A percentile compares a stretch with the other conserved stretches of the same genome.
phyloP scores from a whole-genome alignment of 1,140 invertebrate genomes.

The Spodoptera frugiperda region DNA sequence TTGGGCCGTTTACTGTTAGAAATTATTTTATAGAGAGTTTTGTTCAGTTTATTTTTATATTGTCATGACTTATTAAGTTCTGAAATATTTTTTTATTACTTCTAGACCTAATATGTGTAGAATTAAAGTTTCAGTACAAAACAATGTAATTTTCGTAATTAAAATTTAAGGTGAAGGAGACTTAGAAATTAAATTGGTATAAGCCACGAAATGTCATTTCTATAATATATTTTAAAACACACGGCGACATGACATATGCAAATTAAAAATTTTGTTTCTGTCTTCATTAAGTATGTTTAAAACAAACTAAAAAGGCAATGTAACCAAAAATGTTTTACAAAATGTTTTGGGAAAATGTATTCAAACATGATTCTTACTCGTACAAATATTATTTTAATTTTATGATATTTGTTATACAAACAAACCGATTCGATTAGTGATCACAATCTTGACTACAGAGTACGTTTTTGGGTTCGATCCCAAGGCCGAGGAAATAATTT shows the following conservation, averaged over 20 bases:
- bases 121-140: background rate
- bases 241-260: background rate
- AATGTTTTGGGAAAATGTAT: constrained; percentile 10
- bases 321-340: constrained; percentile 8
- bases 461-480: too few species aligned
- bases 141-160: constrained; percentile 3
- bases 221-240: constrained; percentile 10
- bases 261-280: constrained; percentile 16
- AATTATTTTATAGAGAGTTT: background rate
- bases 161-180: background rate
- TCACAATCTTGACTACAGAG: too few species aligned
- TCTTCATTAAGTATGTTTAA: constrained; percentile 19
- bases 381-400: constrained; percentile 35
- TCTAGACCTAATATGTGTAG: background rate
- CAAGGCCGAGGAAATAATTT: too few species aligned
- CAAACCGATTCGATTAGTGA: background rate
- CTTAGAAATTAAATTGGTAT: background rate
- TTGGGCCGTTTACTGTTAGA: background rate
- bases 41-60: background rate
- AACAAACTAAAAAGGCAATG: constrained; percentile 14
- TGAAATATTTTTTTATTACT: background rate
- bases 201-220: background rate
- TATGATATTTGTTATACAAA: constrained; percentile 14
- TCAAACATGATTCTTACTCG: constrained; percentile 34
- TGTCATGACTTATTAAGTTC: too few species aligned